A percentile compares a stretch with the other conserved stretches of the same genome.
These are phyloP conservation scores for Ctenomys sociabilis DNA, from an alignment of 2,113 vertebrate genomes.

Conservation along the genomic window DNA sequence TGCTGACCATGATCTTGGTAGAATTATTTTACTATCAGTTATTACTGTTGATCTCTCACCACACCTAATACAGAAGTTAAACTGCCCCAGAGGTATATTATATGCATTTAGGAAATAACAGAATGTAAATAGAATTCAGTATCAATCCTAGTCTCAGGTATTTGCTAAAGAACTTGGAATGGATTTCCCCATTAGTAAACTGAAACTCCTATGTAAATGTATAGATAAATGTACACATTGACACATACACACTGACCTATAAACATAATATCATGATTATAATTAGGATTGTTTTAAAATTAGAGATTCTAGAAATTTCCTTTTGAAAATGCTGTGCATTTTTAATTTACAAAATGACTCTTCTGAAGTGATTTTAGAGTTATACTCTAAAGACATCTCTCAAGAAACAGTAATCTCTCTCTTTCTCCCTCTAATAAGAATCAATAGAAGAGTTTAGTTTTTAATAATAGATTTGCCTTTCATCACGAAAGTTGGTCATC, in stretches of 20 bases:
- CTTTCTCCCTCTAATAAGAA: background rate
- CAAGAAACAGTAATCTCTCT: background rate
- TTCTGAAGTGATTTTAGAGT: background rate
- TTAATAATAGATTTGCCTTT: background rate
- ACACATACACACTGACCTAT: background rate
- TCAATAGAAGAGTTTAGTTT: background rate
- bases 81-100: background rate
- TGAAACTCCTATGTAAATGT: background rate
- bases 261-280: background rate
- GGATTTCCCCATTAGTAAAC: background rate
- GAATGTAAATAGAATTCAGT: rapidly evolving
- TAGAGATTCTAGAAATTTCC: background rate
- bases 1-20: background rate
- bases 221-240: background rate
- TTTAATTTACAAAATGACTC: background rate
- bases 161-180: background rate
- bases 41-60: background rate
- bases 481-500: background rate
- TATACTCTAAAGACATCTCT: slow-evolving; percentile 21
- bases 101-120: too few relatives aligned
- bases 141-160: background rate
- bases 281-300: slow-evolving; percentile 12
- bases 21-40: background rate
- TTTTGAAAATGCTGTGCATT: slow-evolving; percentile 11
- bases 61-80: background rate